phyloP scores from a whole-genome alignment of 2,113 vertebrate genomes.

The Scolopax mira region DNA sequence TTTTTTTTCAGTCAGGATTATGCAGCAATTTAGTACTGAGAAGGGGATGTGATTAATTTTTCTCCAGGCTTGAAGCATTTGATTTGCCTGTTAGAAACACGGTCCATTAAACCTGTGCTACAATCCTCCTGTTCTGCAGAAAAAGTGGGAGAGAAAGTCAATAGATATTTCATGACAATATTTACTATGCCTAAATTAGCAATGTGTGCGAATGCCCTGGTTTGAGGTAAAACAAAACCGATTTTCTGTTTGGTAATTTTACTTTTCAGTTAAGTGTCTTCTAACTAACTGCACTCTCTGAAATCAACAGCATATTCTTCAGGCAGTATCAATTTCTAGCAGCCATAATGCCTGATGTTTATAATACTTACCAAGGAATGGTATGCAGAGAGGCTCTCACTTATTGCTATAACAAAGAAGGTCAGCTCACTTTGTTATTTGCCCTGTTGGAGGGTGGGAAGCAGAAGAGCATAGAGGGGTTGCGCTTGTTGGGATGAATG shows the following conservation, averaged over 20 bases:
- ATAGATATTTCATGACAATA: background rate
- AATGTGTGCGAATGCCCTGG: background rate
- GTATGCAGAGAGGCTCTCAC: background rate
- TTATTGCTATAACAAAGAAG: background rate
- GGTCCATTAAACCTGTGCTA: background rate
- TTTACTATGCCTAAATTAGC: background rate
- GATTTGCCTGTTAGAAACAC: background rate
- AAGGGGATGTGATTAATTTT: background rate
- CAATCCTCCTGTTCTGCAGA: background rate
- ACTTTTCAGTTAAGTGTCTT: background rate
- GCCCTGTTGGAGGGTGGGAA: background rate
- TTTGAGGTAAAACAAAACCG: background rate
- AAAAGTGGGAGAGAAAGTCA: background rate
- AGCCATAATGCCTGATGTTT: background rate
- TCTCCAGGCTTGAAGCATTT: background rate
- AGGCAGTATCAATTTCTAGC: background rate
- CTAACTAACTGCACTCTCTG: background rate
- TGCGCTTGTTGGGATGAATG: background rate
- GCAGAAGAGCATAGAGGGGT: background rate
- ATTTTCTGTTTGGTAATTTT: background rate
- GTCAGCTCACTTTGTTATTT: background rate
- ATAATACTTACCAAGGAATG: background rate
- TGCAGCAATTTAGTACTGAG: background rate
- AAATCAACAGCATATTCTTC: background rate
- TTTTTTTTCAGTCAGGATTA: background rate